Evolutionary conservation across 2,113 vertebrate species (phyloP).

Genomic region (Telmatochromis brichardi): DNA sequence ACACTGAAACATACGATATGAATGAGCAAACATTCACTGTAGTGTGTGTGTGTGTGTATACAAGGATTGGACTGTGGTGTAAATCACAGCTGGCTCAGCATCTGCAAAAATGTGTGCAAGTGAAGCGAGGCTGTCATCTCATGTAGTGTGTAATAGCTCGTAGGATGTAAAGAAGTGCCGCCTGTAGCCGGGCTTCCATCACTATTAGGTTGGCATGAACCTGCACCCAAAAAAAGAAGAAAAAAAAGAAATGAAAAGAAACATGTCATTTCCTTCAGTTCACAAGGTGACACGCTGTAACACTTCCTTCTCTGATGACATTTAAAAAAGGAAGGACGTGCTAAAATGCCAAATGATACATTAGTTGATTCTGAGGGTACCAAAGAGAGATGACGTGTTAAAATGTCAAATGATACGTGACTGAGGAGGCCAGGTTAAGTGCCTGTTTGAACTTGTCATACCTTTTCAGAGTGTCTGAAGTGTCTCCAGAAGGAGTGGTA

Average conservation of each 20-base stretch:
- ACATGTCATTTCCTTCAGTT: not conserved
- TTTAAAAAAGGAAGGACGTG: not conserved
- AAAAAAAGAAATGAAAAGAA: not conserved
- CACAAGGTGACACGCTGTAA: not conserved
- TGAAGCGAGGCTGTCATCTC: constrained; percentile 49
- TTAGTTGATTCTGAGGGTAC: not conserved
- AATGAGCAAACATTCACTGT: constrained; percentile 45
- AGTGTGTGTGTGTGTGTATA: not conserved
- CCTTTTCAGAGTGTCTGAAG: constrained; percentile 95
- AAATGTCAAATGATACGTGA: constrained; percentile 20
- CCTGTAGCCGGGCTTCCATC: constrained; percentile 91
- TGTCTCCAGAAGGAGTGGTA: constrained; percentile 90
- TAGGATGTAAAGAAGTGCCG: constrained; percentile 86
- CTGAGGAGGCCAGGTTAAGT: not conserved
- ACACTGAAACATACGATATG: constrained; percentile 50
- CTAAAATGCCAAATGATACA: constrained; percentile 14
- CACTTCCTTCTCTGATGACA: not conserved
- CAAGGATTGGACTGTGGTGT: not conserved
- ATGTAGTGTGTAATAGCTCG: constrained; percentile 79
- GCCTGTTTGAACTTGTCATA: constrained; percentile 31
- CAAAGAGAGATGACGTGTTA: not conserved
- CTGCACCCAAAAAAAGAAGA: constrained; percentile 45
- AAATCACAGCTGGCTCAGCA: constrained; percentile 55
- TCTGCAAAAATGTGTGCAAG: not conserved
- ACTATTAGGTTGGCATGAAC: constrained; percentile 90